Evolutionary conservation across 1,140 invertebrate species (phyloP).

Genomic region (Mya arenaria): DNA sequence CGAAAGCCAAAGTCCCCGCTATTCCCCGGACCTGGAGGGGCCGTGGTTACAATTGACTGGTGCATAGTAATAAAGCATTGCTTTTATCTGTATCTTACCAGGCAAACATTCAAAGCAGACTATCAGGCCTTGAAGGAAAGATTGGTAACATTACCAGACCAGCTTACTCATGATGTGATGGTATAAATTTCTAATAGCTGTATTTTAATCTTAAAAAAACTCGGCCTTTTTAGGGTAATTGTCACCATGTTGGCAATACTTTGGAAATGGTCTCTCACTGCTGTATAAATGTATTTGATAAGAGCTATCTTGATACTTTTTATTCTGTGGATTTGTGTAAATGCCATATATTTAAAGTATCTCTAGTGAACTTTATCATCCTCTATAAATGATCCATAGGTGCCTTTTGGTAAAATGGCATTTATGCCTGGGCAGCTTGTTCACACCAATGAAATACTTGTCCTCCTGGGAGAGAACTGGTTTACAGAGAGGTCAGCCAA

Average conservation of each 20-base stretch:
- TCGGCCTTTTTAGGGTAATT: background rate
- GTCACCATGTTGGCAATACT: background rate
- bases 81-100: slow-evolving; percentile 49
- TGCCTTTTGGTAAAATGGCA: slow-evolving; percentile 86
- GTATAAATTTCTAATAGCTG: slow-evolving; percentile 63
- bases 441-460: slow-evolving; percentile 88
- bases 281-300: background rate
- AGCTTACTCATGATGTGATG: slow-evolving; percentile 80
- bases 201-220: background rate
- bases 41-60: background rate
- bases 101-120: slow-evolving; percentile 79
- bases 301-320: background rate
- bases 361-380: no score
- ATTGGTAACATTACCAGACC: slow-evolving; percentile 79
- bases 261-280: background rate
- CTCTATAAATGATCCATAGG: no score
- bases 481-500: slow-evolving; percentile 87
- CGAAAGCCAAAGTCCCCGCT: no score
- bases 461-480: slow-evolving; percentile 87
- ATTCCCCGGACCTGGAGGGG: no score
- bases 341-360: no score
- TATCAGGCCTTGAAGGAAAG: slow-evolving; percentile 76
- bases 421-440: slow-evolving; percentile 87
- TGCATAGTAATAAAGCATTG: background rate
- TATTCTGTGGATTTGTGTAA: no score